Evolutionary conservation across 1,140 invertebrate species (phyloP).

Genomic region (Neelides sp.): DNA sequence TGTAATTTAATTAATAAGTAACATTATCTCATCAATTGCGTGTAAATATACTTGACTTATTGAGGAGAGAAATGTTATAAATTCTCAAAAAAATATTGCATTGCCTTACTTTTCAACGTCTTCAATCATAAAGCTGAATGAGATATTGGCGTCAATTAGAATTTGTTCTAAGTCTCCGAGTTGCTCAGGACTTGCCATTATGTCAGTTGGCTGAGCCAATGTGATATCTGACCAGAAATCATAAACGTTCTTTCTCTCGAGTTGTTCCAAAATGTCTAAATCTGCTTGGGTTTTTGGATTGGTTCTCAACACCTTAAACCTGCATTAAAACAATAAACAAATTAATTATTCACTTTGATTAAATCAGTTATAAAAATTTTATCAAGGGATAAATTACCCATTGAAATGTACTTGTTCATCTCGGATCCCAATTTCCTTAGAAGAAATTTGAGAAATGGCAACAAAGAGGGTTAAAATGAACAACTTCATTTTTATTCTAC

Average conservation of each 20-base stretch:
- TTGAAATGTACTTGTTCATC: no score
- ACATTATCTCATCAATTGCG: no score
- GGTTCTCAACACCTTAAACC: background rate
- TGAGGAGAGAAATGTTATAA: background rate
- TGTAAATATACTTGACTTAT: background rate
- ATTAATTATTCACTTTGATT: no score
- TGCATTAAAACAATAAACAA: no score
- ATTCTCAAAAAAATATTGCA: background rate
- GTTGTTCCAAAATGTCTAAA: background rate
- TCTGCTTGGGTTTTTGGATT: background rate
- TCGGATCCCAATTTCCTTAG: no score
- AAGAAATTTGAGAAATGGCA: no score
- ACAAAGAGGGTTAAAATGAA: no score
- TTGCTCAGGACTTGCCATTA: conserved; percentile 2
- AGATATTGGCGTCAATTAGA: background rate
- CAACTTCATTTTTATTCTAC: no score
- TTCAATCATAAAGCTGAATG: conserved; percentile 9
- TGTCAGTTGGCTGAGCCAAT: conserved; percentile 1
- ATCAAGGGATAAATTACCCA: no score
- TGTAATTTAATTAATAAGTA: no score
- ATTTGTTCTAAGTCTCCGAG: background rate
- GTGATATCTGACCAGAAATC: background rate
- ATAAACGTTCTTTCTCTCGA: background rate
- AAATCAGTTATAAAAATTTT: no score
- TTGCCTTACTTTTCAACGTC: conserved; percentile 11